phyloP scores from a whole-genome alignment of 2,113 vertebrate genomes.

The Puntigrus tetrazona region DNA sequence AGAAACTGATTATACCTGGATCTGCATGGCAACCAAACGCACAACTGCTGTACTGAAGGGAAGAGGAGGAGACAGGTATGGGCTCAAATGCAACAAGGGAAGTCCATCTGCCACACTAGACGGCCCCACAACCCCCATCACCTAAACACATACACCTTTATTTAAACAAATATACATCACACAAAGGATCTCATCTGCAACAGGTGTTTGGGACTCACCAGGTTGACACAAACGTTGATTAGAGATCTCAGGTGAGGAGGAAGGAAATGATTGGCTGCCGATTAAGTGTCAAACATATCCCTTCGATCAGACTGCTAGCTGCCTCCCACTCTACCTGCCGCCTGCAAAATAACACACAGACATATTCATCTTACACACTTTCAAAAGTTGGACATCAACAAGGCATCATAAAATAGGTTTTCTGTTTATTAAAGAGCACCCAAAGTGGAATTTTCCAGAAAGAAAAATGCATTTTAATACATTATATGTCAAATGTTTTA shows the following conservation, averaged over 20 bases:
- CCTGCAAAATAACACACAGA: slow-evolving; percentile 73
- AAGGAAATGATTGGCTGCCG: slow-evolving; percentile 99
- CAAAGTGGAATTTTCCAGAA: not conserved
- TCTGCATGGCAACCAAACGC: slow-evolving; percentile 97
- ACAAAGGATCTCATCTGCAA: not conserved
- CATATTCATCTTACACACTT: slow-evolving; percentile 36
- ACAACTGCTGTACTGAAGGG: slow-evolving; percentile 99
- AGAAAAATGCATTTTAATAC: not conserved
- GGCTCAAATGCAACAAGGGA: slow-evolving; percentile 98
- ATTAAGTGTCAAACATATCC: slow-evolving; percentile 98
- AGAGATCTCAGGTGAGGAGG: slow-evolving; percentile 96
- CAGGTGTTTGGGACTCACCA: slow-evolving; percentile 78
- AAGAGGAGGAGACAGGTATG: slow-evolving; percentile 97
- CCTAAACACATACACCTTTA: slow-evolving; percentile 71
- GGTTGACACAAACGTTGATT: slow-evolving; percentile 99
- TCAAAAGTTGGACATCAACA: not conserved
- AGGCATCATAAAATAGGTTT: not conserved
- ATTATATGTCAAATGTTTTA: not conserved
- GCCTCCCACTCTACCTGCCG: slow-evolving; percentile 99
- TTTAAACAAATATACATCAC: not conserved
- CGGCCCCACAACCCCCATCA: slow-evolving; percentile 99
- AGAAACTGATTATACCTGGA: slow-evolving; percentile 81
- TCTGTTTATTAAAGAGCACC: not conserved
- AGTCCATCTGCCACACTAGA: slow-evolving; percentile 98
- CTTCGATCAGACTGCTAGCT: slow-evolving; percentile 98